These are phyloP conservation scores for Notamacropus eugenii DNA, from an alignment of 2,797 vertebrate genomes.

Conservation along the genomic window DNA sequence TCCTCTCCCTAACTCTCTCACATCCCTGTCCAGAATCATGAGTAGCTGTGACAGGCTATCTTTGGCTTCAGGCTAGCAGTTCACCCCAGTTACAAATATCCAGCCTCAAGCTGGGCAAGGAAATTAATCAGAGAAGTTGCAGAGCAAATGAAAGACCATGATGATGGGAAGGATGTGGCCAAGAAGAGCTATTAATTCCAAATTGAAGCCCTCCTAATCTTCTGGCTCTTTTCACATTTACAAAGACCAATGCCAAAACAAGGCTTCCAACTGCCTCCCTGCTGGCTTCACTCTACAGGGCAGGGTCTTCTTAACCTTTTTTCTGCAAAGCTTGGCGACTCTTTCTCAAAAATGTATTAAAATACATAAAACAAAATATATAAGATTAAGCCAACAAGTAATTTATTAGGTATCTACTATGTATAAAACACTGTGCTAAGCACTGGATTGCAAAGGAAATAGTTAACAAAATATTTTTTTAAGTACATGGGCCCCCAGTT, in stretches of 20 bases:
- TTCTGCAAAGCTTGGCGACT: background rate
- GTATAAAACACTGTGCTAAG: background rate
- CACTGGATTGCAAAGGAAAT: background rate
- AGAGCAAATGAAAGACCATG: background rate
- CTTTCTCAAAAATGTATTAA: background rate
- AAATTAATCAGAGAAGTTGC: background rate
- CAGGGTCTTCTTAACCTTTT: background rate
- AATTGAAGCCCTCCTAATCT: background rate
- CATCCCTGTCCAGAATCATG: background rate
- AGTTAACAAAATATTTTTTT: background rate
- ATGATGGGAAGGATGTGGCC: background rate
- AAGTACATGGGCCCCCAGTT: background rate
- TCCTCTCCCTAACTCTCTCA: background rate
- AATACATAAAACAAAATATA: background rate
- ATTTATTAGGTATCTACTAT: background rate
- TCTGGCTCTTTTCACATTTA: slow-evolving; percentile 14
- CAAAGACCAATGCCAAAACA: background rate
- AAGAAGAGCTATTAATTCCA: slow-evolving; percentile 8
- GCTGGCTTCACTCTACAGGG: background rate
- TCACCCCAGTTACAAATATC: slow-evolving; percentile 1
- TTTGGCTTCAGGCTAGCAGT: background rate
- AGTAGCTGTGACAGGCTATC: background rate
- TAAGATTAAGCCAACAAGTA: background rate
- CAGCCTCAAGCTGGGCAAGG: background rate
- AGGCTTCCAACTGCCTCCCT: background rate